Evolutionary conservation across 1,140 invertebrate species (phyloP).

Genomic region (Choristoneura fumiferana): DNA sequence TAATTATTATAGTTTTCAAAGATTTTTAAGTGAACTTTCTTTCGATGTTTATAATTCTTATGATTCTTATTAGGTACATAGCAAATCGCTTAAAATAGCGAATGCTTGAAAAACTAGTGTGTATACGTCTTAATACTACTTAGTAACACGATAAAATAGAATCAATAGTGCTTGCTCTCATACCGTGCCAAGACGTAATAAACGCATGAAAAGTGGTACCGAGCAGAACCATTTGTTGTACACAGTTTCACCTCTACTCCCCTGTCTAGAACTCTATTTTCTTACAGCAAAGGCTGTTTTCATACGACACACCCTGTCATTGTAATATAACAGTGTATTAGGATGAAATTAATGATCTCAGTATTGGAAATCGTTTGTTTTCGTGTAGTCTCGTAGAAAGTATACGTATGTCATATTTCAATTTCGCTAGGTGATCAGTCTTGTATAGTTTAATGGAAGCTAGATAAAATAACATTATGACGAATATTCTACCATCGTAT

Average conservation of each 20-base stretch:
- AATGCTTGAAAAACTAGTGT: too few relatives aligned
- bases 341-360: conserved; percentile 52
- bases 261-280: conserved; percentile 26
- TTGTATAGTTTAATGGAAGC: too few relatives aligned
- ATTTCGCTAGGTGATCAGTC: conserved; percentile 17
- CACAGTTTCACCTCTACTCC: conserved; percentile 23
- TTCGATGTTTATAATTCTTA: too few relatives aligned
- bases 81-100: too few relatives aligned
- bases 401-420: conserved; percentile 15
- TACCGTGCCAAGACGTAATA: conserved; percentile 60
- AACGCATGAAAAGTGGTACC: conserved; percentile 58
- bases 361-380: conserved; percentile 56
- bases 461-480: too few relatives aligned
- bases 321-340: conserved; percentile 32
- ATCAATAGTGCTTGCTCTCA: conserved; percentile 51
- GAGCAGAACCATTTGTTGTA: conserved; percentile 47
- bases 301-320: conserved; percentile 2
- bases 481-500: too few relatives aligned
- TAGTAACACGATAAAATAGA: conserved; percentile 44
- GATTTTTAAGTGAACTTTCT: too few relatives aligned
- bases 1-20: too few relatives aligned
- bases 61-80: too few relatives aligned
- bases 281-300: conserved; percentile 33
- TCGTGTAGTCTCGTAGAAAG: conserved; percentile 34
- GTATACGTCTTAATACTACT: conserved; percentile 33